Evolutionary conservation across 2,797 vertebrate genomes (phyloP).

Genomic region (Hydrocynus forskahlii): DNA sequence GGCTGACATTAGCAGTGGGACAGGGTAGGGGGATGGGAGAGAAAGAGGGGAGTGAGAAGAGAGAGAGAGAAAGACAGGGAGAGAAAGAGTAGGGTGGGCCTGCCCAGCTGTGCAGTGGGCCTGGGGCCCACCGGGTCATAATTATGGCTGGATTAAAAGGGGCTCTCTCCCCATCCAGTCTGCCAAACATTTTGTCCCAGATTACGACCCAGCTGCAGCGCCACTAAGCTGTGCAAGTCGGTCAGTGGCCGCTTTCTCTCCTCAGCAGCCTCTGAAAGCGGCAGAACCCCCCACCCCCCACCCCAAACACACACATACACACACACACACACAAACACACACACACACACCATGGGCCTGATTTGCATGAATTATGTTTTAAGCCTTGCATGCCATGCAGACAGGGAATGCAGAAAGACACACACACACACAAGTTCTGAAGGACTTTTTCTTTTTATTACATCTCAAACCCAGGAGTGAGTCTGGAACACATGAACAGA

Average conservation of each 20-base stretch:
- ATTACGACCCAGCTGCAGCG: conserved; percentile 61
- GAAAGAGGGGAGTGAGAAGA: conserved; percentile 32
- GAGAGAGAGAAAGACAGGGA: conserved; percentile 38
- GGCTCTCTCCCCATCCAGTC: conserved; percentile 54
- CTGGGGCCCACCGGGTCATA: conserved; percentile 47
- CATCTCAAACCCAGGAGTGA: neutral
- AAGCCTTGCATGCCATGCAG: neutral
- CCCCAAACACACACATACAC: conserved; percentile 4
- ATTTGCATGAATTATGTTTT: conserved; percentile 49
- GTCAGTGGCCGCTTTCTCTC: conserved; percentile 47
- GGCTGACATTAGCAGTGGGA: conserved; percentile 49
- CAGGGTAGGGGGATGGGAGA: conserved; percentile 21
- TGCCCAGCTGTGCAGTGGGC: conserved; percentile 50
- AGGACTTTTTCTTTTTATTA: conserved; percentile 8
- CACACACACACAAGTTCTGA: neutral
- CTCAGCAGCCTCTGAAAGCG: conserved; percentile 42
- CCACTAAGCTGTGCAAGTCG: conserved; percentile 54
- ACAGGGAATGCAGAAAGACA: conserved; percentile 15
- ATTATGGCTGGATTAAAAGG: conserved; percentile 62
- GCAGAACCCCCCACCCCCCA: conserved; percentile 12
- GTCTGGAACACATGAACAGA: conserved; percentile 10
- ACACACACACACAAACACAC: conserved; percentile 6
- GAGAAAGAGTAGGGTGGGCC: conserved; percentile 24
- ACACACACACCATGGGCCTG: conserved; percentile 29
- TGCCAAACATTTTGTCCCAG: conserved; percentile 68